A percentile compares a stretch with the other conserved stretches of the same genome.
Conservation (phyloP, 1,140 invertebrate species). For the Tigriopus japonicus region DNA sequence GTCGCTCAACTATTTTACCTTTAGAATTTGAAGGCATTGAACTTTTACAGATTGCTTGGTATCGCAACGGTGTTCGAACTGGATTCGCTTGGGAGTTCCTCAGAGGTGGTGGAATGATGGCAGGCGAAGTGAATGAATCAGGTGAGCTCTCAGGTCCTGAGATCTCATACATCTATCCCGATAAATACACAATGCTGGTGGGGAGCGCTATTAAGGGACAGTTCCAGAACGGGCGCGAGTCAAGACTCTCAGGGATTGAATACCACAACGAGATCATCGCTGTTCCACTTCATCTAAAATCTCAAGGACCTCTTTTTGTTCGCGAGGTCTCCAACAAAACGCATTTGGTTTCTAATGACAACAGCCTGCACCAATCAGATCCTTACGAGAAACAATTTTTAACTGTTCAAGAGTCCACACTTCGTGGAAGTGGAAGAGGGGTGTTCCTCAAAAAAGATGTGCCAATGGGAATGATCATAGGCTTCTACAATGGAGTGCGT, state of each 20-base stretch:
- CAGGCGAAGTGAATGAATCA: background rate
- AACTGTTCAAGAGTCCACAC: background rate
- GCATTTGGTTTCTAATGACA: background rate
- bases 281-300: background rate
- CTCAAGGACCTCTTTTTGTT: background rate
- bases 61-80: background rate
- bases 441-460: background rate
- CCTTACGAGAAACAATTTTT: background rate
- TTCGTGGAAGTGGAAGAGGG: background rate
- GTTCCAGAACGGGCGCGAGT: background rate
- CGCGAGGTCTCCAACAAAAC: background rate
- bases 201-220: background rate
- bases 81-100: background rate
- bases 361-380: background rate
- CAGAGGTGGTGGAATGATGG: background rate
- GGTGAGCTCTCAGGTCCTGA: background rate
- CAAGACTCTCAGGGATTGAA: background rate
- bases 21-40: too few relatives aligned
- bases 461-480: background rate
- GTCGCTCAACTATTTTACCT: too few relatives aligned
- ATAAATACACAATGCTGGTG: background rate
- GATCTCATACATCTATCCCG: slow-evolving; percentile 13
- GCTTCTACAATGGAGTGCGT: slow-evolving; percentile 3
- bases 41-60: background rate
- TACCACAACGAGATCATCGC: background rate